Conservation (phyloP, 2,888 invertebrate species). For the Eucriotettix oculatus region DNA sequence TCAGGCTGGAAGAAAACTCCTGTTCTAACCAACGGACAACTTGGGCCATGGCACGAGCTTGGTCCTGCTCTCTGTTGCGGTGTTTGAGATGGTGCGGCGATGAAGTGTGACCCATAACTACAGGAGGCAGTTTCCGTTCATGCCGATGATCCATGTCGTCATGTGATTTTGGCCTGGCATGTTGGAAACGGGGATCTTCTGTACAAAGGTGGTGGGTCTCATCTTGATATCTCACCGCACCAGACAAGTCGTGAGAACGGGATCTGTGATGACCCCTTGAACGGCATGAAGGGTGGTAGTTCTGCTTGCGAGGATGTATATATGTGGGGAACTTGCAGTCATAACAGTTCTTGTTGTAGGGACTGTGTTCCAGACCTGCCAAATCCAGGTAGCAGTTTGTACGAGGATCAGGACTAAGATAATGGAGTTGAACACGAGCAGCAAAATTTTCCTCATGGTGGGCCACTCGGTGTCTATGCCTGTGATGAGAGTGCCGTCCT, state of each 20-base stretch:
- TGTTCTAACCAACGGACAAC: slow-evolving; percentile 36
- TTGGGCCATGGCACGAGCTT: slow-evolving; percentile 40
- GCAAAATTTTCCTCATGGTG: slow-evolving; percentile 5
- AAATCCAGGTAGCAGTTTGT: slow-evolving; percentile 40
- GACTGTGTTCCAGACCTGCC: slow-evolving; percentile 31
- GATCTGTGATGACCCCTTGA: slow-evolving; percentile 24
- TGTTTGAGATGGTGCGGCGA: slow-evolving; percentile 36
- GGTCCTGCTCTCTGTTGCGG: slow-evolving; percentile 40
- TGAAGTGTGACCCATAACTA: slow-evolving; percentile 18
- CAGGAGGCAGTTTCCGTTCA: slow-evolving; percentile 1
- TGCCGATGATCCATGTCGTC: slow-evolving; percentile 1
- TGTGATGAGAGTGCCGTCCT: slow-evolving; percentile 14
- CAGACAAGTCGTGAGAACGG: slow-evolving; percentile 26
- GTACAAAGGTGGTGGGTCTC: slow-evolving; percentile 14
- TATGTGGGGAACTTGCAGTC: slow-evolving; percentile 20
- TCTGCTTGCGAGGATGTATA: slow-evolving; percentile 14
- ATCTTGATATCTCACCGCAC: slow-evolving; percentile 11
- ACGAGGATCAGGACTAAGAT: slow-evolving; percentile 4
- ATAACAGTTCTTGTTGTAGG: slow-evolving; percentile 20
- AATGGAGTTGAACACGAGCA: slow-evolving; percentile 5
- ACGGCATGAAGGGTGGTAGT: slow-evolving; percentile 14
- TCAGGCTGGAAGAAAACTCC: slow-evolving; percentile 20
- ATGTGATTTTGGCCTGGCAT: slow-evolving; percentile 7
- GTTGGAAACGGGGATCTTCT: neutral
- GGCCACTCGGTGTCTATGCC: slow-evolving; percentile 18